Evolutionary conservation across 2,113 vertebrate genomes (phyloP).

Genomic region (Dromiciops gliroides): DNA sequence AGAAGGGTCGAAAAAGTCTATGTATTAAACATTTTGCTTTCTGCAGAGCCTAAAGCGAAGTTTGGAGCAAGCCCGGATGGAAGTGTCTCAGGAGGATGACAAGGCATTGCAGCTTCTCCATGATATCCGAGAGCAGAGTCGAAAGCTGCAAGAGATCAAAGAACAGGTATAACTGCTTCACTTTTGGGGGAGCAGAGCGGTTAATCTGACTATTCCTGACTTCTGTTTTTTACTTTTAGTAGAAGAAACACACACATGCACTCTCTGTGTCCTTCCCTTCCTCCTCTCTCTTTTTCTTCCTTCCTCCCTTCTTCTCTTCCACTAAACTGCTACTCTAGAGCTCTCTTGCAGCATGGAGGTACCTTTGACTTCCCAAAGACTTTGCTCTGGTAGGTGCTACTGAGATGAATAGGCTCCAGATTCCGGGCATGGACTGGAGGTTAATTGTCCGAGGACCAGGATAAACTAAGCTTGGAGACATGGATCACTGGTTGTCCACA

Average conservation of each 20-base stretch:
- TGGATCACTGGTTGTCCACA: not conserved
- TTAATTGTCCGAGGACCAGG: not conserved
- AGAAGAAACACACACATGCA: not conserved
- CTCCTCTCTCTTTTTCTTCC: not conserved
- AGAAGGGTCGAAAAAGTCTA: slow-evolving; percentile 61
- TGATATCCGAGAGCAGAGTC: slow-evolving; percentile 98
- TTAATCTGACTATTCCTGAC: not conserved
- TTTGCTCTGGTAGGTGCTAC: not conserved
- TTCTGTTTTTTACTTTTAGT: not conserved
- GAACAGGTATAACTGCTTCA: slow-evolving; percentile 91
- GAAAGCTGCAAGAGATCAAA: slow-evolving; percentile 99
- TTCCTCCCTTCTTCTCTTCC: not conserved
- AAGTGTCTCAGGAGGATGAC: slow-evolving; percentile 98
- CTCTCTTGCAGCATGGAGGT: not conserved
- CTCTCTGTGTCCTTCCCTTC: not conserved
- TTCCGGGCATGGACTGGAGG: not conserved
- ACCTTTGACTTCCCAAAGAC: not conserved
- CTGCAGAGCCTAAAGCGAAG: slow-evolving; percentile 98
- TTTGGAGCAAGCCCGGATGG: slow-evolving; percentile 98
- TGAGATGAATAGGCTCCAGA: not conserved
- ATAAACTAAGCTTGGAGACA: not conserved
- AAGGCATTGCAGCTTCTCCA: slow-evolving; percentile 98
- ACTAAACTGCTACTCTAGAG: not conserved
- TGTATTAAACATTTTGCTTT: slow-evolving; percentile 85
- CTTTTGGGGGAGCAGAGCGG: slow-evolving; percentile 35